phyloP scores from a whole-genome alignment of 2,888 invertebrate species.

The Acanthopleura granulata region DNA sequence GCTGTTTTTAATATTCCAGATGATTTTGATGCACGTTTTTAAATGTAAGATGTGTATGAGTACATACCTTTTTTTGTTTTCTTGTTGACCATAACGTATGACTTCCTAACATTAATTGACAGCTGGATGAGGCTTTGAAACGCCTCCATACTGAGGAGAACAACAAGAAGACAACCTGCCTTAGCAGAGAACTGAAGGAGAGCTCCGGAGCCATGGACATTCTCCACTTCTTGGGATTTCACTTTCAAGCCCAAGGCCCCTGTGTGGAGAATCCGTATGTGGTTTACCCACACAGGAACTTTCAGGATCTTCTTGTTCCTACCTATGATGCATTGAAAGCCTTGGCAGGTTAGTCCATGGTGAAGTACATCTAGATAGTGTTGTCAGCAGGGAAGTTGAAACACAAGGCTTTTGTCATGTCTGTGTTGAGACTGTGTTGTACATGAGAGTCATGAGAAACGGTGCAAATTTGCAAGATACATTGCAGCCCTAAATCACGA shows the following conservation, averaged over 20 bases:
- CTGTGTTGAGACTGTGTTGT: no score
- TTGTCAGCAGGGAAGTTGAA: not conserved
- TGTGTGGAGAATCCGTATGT: slow-evolving; percentile 52
- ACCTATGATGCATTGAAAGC: slow-evolving; percentile 57
- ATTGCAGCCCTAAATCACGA: no score
- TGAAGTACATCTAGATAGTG: slow-evolving; percentile 24
- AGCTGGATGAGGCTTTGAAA: slow-evolving; percentile 63
- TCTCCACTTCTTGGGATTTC: slow-evolving; percentile 61
- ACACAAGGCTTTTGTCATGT: not conserved
- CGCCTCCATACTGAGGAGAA: slow-evolving; percentile 57
- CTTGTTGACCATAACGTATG: no score
- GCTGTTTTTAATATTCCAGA: no score
- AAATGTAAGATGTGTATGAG: no score
- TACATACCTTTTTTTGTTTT: not conserved
- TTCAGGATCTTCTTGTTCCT: slow-evolving; percentile 59
- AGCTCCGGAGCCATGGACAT: slow-evolving; percentile 46
- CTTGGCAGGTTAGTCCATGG: slow-evolving; percentile 33
- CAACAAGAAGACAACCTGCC: slow-evolving; percentile 48
- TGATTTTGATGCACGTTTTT: no score
- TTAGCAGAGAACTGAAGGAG: slow-evolving; percentile 39
- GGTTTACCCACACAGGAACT: slow-evolving; percentile 65
- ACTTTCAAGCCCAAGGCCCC: slow-evolving; percentile 59
- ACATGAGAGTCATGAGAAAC: no score
- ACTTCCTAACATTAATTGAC: not conserved
- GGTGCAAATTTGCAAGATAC: no score